Conservation (phyloP, 1,140 invertebrate genomes). For the Drosophila watanabei region DNA sequence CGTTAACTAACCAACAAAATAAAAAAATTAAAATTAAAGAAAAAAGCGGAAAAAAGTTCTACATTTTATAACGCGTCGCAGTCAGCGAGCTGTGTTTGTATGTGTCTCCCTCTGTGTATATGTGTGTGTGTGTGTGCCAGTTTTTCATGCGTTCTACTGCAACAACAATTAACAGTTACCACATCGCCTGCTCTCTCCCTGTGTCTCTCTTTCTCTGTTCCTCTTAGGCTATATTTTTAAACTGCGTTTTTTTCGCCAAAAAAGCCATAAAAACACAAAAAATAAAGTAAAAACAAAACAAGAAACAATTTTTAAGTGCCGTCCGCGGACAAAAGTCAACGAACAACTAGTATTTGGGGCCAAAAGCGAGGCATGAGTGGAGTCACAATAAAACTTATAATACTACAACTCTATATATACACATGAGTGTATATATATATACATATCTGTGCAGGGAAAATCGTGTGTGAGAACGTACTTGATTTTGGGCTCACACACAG, state of each 20-base stretch:
- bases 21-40: neutral
- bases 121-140: slow-evolving; percentile 70
- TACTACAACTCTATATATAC: slow-evolving; percentile 7
- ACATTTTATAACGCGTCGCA: slow-evolving; percentile 58
- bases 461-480: slow-evolving; percentile 79
- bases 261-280: slow-evolving; percentile 72
- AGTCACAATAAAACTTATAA: slow-evolving; percentile 67
- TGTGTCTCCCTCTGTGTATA: slow-evolving; percentile 4
- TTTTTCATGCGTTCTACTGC: slow-evolving; percentile 77
- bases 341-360: slow-evolving; percentile 59
- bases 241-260: slow-evolving; percentile 82
- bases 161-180: slow-evolving; percentile 72
- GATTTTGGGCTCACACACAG: slow-evolving; percentile 69
- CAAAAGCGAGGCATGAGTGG: slow-evolving; percentile 35
- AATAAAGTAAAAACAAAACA: slow-evolving; percentile 20
- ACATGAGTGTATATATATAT: slow-evolving; percentile 1
- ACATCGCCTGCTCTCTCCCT: slow-evolving; percentile 41
- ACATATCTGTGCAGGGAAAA: slow-evolving; percentile 33
- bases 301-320: slow-evolving; percentile 58
- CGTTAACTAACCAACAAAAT: slow-evolving; percentile 32
- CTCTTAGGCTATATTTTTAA: slow-evolving; percentile 64
- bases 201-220: neutral
- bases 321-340: slow-evolving; percentile 71
- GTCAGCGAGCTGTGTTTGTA: slow-evolving; percentile 35
- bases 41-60: slow-evolving; percentile 49